Evolutionary conservation across 2,113 vertebrate genomes (phyloP).

Genomic region (Oxygymnocypris stewartii): DNA sequence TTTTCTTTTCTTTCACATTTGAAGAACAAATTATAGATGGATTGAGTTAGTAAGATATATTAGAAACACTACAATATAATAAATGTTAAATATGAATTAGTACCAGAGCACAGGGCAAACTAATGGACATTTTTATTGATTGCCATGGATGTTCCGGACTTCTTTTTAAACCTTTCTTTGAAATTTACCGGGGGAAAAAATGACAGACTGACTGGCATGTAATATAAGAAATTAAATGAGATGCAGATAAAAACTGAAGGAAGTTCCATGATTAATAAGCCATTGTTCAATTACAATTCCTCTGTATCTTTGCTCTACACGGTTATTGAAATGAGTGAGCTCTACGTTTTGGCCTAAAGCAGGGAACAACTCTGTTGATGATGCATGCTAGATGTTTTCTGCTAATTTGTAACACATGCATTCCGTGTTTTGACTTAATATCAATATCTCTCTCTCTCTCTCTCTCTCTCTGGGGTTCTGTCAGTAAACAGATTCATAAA

Average conservation of each 20-base stretch:
- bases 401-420: conserved; percentile 48
- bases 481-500: conserved; percentile 51
- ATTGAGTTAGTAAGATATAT: neutral
- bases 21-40: neutral
- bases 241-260: neutral
- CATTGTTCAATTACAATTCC: neutral
- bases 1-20: neutral
- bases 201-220: conserved; percentile 7
- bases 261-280: neutral
- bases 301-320: conserved; percentile 10
- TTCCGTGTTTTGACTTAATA: conserved; percentile 42
- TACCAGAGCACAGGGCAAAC: neutral
- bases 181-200: neutral
- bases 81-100: neutral
- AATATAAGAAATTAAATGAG: conserved; percentile 2
- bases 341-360: conserved; percentile 14
- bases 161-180: no score
- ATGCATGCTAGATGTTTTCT: conserved; percentile 44
- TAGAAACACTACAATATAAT: neutral
- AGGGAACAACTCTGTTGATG: conserved; percentile 36
- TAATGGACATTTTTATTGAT: neutral
- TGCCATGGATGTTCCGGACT: neutral
- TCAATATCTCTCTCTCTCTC: neutral
- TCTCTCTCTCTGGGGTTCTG: conserved; percentile 38
- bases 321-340: conserved; percentile 18